Evolutionary conservation across 1,140 invertebrate genomes (phyloP).

Genomic region (Rhopalosiphum padi): DNA sequence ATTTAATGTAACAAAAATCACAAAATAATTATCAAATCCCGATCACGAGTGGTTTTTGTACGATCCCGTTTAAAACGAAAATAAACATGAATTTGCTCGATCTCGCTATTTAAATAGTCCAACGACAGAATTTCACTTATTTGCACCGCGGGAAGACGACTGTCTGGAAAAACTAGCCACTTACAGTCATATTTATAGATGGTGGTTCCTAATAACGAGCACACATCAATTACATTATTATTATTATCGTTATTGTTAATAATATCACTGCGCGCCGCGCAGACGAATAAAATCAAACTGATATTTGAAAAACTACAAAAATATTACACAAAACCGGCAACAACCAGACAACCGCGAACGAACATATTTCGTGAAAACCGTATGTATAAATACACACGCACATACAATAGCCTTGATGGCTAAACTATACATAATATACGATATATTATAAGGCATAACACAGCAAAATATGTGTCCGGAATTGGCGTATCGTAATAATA

Average conservation of each 20-base stretch:
- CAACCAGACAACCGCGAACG: background rate
- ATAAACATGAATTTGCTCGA: background rate
- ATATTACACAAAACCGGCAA: background rate
- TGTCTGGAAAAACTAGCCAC: background rate
- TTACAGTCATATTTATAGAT: background rate
- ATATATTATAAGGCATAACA: background rate
- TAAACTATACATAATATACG: too few species aligned
- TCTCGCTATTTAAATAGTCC: background rate
- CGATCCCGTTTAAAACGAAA: background rate
- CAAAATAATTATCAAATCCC: background rate
- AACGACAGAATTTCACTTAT: background rate
- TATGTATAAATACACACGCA: too few species aligned
- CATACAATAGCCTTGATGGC: too few species aligned
- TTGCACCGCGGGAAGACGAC: background rate
- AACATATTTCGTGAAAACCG: background rate
- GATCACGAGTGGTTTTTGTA: background rate
- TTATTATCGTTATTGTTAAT: background rate
- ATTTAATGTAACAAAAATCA: background rate
- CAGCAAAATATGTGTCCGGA: too few species aligned
- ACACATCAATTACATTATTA: background rate
- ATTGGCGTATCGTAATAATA: background rate
- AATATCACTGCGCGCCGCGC: background rate
- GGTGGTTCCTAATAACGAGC: background rate
- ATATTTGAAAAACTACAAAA: too few species aligned
- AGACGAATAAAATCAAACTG: background rate